Conservation (phyloP, 2,113 vertebrate species). For the Sinocyclocheilus rhinocerous region DNA sequence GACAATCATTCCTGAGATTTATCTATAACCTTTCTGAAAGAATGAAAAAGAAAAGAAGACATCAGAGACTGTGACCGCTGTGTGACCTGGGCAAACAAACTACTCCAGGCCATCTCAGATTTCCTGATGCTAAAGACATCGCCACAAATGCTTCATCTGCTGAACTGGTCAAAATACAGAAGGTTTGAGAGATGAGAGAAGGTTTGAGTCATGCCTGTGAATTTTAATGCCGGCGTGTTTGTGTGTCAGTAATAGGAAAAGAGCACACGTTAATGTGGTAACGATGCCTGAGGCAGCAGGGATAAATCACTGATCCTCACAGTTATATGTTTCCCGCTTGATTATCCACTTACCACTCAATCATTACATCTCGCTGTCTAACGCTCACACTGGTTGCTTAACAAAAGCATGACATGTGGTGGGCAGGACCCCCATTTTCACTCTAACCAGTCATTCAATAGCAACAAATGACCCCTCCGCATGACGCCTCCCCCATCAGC, state of each 20-base stretch:
- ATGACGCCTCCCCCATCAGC: conserved; percentile 83
- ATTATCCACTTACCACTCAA: conserved; percentile 49
- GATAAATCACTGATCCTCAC: conserved; percentile 49
- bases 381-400: conserved; percentile 80
- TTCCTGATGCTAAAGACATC: not conserved
- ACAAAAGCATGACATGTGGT: conserved; percentile 85
- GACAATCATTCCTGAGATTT: not conserved
- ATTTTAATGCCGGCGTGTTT: conserved; percentile 77
- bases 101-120: not conserved
- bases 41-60: not conserved
- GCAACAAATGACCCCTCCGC: conserved; percentile 83
- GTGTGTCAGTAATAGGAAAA: conserved; percentile 28
- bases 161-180: not conserved
- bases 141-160: not conserved
- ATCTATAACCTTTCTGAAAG: not conserved
- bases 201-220: conserved; percentile 27
- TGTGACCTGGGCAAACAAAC: not conserved
- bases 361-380: conserved; percentile 46
- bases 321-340: conserved; percentile 44
- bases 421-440: conserved; percentile 79
- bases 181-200: not conserved
- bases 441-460: conserved; percentile 65
- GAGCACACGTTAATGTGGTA: conserved; percentile 47
- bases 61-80: not conserved
- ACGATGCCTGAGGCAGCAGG: conserved; percentile 44